Evolutionary conservation across 2,797 vertebrate genomes (phyloP), one percentile per base, ranked within the genome.

Genomic region (Tangara arthus): DNA sequence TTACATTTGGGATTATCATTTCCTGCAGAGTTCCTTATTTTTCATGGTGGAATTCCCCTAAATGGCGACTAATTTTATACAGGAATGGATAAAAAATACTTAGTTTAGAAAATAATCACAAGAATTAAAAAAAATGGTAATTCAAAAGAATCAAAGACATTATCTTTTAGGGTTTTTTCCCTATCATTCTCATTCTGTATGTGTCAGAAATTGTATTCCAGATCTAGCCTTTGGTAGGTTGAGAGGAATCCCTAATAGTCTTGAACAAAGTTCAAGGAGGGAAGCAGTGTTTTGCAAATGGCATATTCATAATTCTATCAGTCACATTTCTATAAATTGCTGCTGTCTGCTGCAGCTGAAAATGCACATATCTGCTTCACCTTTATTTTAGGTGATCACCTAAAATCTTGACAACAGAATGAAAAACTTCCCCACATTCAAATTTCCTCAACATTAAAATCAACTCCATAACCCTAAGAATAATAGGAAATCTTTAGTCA

Each of bases 41-140:
- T 88, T 52, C 14, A 19, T 28, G 32, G 16, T 21, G 8, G 11
- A 41, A 1, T 44, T 86, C 41, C 56, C 8, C 3, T 71, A 52
- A 12, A 50, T 27, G 30, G 8, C 11, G 17, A 61, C 46, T 71
- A 34, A 42, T 37, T 68, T 3, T 55, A 23, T 52, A 49, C 1
- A 49, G 41, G 18, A 60, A 46, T 11, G 7, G 18, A 18, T 56
- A 66, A 92, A n/a, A 1, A 65, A 22, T 13, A 47, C 8, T 42
- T 66, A 32, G 9, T 68, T 55, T 53, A 19, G 26, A 84, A 86
- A 83, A 81, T 6, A 72, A 46, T 30, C 22, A 11, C 3, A 53
- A 70, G 2, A 66, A 73, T 4, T 0, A 8, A 0, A 6, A 53
- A 78, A 56, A 34, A 2, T 5, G 1, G 0, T 37, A n/a, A 57